A percentile compares a stretch with the other conserved stretches of the same genome.
Conservation (phyloP, 35 echinoderm and acorn worm species). For the Apostichopus japonicus region DNA sequence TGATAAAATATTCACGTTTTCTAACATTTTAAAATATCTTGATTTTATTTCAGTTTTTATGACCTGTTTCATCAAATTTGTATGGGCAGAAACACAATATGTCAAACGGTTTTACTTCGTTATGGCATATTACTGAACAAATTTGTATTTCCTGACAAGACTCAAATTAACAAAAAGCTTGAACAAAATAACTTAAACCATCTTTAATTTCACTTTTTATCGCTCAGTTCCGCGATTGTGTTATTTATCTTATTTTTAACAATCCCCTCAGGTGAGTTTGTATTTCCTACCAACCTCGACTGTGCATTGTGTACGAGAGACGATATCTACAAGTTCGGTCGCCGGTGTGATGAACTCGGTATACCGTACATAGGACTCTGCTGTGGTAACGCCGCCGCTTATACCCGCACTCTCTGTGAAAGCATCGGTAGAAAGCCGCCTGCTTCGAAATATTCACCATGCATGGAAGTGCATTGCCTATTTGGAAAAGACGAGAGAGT, state of each 20-base stretch:
- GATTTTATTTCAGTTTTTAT: neutral
- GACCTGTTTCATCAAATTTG: neutral
- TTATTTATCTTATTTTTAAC: neutral
- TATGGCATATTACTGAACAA: too few species aligned
- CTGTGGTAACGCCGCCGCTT: slow-evolving; percentile 66
- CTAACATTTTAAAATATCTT: too few species aligned
- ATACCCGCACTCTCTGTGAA: slow-evolving; percentile 66
- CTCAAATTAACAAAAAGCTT: neutral
- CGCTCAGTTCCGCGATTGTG: neutral
- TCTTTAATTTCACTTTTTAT: neutral
- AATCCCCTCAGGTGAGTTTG: neutral
- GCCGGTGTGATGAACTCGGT: slow-evolving; percentile 57
- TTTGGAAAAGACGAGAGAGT: slow-evolving; percentile 27
- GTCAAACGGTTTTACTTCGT: neutral
- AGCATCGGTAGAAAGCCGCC: slow-evolving; percentile 59
- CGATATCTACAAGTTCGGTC: slow-evolving; percentile 68
- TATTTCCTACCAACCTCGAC: slow-evolving; percentile 63
- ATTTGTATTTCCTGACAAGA: neutral
- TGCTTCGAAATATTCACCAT: slow-evolving; percentile 60
- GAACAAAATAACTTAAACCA: neutral
- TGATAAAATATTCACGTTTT: too few species aligned
- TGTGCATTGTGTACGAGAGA: slow-evolving; percentile 45
- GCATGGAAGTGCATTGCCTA: slow-evolving; percentile 64
- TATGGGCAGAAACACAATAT: neutral
- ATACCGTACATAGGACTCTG: slow-evolving; percentile 67